phyloP scores from a whole-genome alignment of 2,888 invertebrate genomes.

The Gnatocerus cornutus region DNA sequence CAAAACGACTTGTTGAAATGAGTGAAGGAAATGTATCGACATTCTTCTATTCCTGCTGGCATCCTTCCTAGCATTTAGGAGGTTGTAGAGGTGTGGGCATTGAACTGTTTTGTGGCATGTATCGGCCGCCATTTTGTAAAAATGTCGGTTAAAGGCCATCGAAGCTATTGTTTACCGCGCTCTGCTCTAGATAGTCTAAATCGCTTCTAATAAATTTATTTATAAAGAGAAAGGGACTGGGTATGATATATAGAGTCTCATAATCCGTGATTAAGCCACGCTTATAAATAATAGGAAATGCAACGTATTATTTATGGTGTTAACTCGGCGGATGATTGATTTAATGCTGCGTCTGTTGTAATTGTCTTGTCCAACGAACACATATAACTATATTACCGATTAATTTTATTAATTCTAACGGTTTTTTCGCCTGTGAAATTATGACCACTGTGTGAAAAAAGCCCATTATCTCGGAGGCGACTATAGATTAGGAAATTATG shows the following conservation, averaged over 20 bases:
- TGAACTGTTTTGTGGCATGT: neutral
- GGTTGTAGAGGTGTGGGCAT: too few relatives aligned
- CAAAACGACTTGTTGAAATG: too few relatives aligned
- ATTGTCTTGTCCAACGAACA: conserved; percentile 46
- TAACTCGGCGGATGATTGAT: conserved; percentile 45
- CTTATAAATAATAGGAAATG: conserved; percentile 51
- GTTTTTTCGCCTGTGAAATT: conserved; percentile 25
- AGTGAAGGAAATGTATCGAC: too few relatives aligned
- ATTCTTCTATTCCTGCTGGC: too few relatives aligned
- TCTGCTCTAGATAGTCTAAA: conserved; percentile 52
- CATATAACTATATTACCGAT: conserved; percentile 42
- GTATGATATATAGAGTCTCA: conserved; percentile 62
- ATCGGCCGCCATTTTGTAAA: conserved; percentile 4
- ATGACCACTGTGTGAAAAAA: conserved; percentile 32
- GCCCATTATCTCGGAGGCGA: conserved; percentile 30
- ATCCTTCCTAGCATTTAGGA: too few relatives aligned
- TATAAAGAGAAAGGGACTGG: conserved; percentile 62
- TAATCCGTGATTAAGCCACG: conserved; percentile 61
- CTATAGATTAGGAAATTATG: conserved; percentile 35
- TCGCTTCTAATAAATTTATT: conserved; percentile 56
- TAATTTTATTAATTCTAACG: conserved; percentile 46
- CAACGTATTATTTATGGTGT: conserved; percentile 48
- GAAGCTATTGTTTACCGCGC: conserved; percentile 49
- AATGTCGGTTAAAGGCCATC: conserved; percentile 34
- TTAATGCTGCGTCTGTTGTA: conserved; percentile 48